Evolutionary conservation across 2,113 vertebrate genomes (phyloP).

Genomic region (Excalfactoria chinensis): DNA sequence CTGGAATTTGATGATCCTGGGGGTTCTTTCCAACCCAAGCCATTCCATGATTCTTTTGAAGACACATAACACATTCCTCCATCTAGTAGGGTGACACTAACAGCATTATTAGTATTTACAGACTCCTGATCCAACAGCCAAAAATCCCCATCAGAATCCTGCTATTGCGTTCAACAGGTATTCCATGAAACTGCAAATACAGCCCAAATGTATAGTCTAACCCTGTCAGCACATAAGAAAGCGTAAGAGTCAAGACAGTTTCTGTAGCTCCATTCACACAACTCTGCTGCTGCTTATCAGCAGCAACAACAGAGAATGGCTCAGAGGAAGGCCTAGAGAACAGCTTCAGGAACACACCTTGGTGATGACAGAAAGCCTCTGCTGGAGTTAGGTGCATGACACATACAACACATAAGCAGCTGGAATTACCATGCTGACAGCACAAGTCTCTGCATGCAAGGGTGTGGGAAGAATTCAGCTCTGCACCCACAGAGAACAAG

Average conservation of each 20-base stretch:
- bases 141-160: background rate
- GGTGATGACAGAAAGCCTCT: background rate
- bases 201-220: background rate
- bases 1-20: too few species aligned
- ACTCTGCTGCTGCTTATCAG: background rate
- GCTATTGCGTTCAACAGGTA: background rate
- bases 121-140: background rate
- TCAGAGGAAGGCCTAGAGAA: background rate
- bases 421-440: background rate
- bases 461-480: background rate
- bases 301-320: background rate
- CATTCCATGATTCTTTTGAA: background rate
- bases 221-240: too few species aligned
- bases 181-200: background rate
- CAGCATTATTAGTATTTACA: background rate
- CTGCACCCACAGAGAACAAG: background rate
- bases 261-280: background rate
- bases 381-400: background rate
- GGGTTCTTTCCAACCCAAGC: too few species aligned
- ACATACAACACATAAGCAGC: background rate
- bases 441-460: accelerated
- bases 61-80: background rate
- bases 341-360: background rate
- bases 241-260: background rate
- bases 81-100: background rate